phyloP scores from a whole-genome alignment of 2,888 invertebrate species.

The Plebejus anna region DNA sequence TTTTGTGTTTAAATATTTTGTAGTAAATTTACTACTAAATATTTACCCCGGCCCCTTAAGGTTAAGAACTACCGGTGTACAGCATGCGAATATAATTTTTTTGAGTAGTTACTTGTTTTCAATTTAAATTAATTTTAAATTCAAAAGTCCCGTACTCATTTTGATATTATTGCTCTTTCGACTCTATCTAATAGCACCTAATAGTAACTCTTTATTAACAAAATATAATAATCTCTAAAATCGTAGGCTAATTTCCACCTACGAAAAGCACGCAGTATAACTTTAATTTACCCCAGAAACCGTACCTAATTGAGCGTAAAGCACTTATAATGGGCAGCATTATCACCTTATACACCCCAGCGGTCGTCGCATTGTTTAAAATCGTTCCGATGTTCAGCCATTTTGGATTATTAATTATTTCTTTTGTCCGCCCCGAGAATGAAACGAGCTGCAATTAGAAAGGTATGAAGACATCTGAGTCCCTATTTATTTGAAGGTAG shows the following conservation, averaged over 20 bases:
- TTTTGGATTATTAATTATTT: conserved; percentile 34
- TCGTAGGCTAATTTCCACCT: not conserved
- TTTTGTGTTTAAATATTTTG: no score
- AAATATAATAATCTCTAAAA: no score
- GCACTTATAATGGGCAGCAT: conserved; percentile 5
- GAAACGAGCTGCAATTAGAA: conserved; percentile 12
- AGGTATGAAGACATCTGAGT: conserved; percentile 1
- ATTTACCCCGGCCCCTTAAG: no score
- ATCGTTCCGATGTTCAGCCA: conserved; percentile 31
- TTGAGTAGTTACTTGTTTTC: no score
- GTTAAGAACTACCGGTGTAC: no score
- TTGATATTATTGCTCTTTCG: no score
- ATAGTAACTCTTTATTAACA: no score
- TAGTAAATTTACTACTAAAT: no score
- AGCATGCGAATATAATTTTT: no score
- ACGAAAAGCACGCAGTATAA: not conserved
- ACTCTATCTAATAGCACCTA: no score
- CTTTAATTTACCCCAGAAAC: not conserved
- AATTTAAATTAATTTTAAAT: no score
- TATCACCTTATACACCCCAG: conserved; percentile 24
- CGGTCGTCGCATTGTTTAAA: conserved; percentile 34
- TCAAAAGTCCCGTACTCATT: no score
- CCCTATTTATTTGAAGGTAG: conserved; percentile 5
- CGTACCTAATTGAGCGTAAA: conserved; percentile 1
- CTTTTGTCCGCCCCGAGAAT: conserved; percentile 29